phyloP scores from a whole-genome alignment of 2,888 invertebrate species.

The Cremastobaeus sp. region DNA sequence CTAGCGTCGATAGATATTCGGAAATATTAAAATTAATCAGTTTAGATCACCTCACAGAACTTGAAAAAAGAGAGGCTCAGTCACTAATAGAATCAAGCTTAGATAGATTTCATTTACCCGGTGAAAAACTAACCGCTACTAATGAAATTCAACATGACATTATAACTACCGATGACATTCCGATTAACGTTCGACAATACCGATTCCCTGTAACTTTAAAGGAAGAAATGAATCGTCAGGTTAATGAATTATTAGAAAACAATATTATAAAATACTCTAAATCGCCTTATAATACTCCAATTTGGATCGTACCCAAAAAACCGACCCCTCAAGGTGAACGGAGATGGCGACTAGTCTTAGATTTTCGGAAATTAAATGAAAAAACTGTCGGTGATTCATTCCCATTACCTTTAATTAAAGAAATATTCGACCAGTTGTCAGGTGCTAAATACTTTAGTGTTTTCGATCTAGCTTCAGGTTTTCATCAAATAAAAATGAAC shows the following conservation, averaged over 20 bases:
- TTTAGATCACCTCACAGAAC: neutral
- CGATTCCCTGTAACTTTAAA: neutral
- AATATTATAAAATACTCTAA: neutral
- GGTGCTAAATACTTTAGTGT: neutral
- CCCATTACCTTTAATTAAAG: neutral
- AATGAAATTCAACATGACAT: neutral
- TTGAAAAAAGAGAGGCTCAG: neutral
- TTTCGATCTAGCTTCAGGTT: neutral
- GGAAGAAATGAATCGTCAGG: neutral
- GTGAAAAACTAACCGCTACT: neutral
- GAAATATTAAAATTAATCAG: neutral
- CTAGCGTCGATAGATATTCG: neutral
- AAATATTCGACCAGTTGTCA: neutral
- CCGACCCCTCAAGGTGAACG: neutral
- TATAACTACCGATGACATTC: neutral
- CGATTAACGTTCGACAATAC: constrained; percentile 4
- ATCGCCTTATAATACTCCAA: too few relatives aligned
- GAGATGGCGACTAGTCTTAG: neutral
- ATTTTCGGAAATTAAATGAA: too few relatives aligned
- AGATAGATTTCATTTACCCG: constrained; percentile 4
- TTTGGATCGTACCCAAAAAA: too few relatives aligned
- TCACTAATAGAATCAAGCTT: neutral
- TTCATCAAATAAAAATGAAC: too few relatives aligned
- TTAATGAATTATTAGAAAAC: neutral
- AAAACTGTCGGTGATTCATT: neutral